phyloP scores from a whole-genome alignment of 1,140 invertebrate genomes.

The Oncopeltus fasciatus region DNA sequence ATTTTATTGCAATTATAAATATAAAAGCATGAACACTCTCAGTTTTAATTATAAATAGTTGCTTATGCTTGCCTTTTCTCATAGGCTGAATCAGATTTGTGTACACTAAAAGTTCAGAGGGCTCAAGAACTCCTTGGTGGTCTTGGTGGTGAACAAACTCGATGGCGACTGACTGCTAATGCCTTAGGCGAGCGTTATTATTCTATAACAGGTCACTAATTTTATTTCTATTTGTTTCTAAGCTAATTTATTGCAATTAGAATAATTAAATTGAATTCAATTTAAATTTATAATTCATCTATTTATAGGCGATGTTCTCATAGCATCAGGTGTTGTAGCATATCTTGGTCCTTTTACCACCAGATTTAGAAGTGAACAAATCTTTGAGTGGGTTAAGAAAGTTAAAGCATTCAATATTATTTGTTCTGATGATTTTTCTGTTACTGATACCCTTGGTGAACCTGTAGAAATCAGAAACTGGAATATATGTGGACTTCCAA shows the following conservation, averaged over 20 bases:
- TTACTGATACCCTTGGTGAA: slow-evolving; percentile 64
- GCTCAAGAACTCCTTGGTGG: slow-evolving; percentile 86
- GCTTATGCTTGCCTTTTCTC: too few relatives aligned
- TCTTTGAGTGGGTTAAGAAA: slow-evolving; percentile 55
- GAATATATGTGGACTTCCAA: slow-evolving; percentile 81
- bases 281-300: background rate
- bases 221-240: background rate
- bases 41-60: too few relatives aligned
- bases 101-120: slow-evolving; percentile 75
- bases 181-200: slow-evolving; percentile 49
- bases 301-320: slow-evolving; percentile 60
- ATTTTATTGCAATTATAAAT: too few relatives aligned
- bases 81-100: slow-evolving; percentile 63
- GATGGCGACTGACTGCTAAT: slow-evolving; percentile 68
- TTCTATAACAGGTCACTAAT: slow-evolving; percentile 30
- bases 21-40: too few relatives aligned
- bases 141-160: slow-evolving; percentile 63
- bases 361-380: slow-evolving; percentile 51
- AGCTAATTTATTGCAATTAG: too few relatives aligned
- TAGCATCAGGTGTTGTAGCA: slow-evolving; percentile 75
- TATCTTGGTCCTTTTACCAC: slow-evolving; percentile 84
- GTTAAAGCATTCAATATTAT: slow-evolving; percentile 51
- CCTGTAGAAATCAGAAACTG: slow-evolving; percentile 76
- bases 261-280: background rate
- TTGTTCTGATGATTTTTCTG: slow-evolving; percentile 58